Evolutionary conservation across 2,113 vertebrate genomes (phyloP), one percentile per base, ranked within the genome.

Genomic region (Boleophthalmus pectinirostris): DNA sequence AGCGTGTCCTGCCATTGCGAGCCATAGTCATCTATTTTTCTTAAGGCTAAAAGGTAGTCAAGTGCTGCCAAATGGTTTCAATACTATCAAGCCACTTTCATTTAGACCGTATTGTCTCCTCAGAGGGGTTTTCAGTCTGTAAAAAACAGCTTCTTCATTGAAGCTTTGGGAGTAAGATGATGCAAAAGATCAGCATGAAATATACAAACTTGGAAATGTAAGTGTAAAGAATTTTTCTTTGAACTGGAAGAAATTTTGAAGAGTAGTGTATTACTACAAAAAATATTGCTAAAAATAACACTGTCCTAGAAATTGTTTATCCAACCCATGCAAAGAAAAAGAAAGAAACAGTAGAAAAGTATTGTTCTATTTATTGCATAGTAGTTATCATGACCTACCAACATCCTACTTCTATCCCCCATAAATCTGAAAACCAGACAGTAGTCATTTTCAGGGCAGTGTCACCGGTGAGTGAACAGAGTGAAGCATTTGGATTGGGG

Each of bases 21-120:
- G 4, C 23, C 1, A 2, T 29, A 14, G 56, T 49, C 29, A 38
- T 64, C 61, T 43, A 64, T 64, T 64, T 64, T 64, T 38, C 61
- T 64, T 64, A 38, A 64, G 35, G 33, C 61, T 64, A 64, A 64
- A 64, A 64, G 61, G 61, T 64, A 64, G 18, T 33, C 33, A 25
- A 61, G 58, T 15, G 58, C 58, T 43, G 61, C 61, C 33, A 64
- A 64, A 64, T 35, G n/a, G 61, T 18, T 64, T 64, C 61, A 43
- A 38, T 64, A n/a, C 61, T 43, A 18, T 64, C 61, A 64, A 38
- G 61, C 43, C 61, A 38, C 61, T 64, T 64, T 64, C 29, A 43
- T 64, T 38, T 64, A 64, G 58, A 61, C 18, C 29, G 38, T 38
- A 64, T 38, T 64, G 61, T 64, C 33, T 64, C 61, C 61, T 64